Base-by-base conservation (phyloP, 2,113 vertebrate genomes). In the Chaenocephalus aceratus region DNA sequence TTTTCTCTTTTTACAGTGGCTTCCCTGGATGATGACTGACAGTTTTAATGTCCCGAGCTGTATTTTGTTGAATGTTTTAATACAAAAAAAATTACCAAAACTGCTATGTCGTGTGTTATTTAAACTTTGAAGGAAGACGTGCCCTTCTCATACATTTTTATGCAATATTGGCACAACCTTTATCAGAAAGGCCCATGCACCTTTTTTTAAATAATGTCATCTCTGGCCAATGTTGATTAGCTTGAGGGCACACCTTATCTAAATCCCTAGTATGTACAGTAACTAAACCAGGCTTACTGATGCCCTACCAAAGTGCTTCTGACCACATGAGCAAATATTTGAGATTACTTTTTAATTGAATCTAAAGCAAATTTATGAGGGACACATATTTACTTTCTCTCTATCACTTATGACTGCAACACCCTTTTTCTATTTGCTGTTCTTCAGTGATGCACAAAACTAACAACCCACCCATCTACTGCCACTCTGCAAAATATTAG, bases 291-390 rank as follows among this genome's bases (percentile, higher is more conserved):
- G 11, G 53, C 63, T 58, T 58, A 68, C 14, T 70, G 13, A 12
- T 44, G 72, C 77, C 79, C 57, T 59, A 59, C 80, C 86, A 63
- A 80, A n/a, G 13, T 44, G 13, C 34, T 57, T 51, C 26, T 58
- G 15, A 69, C 3, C 2, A 51, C 51, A 57, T 48, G 15, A 30
- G 71, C 30, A 48, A 88, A 90, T 86, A 89, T 89, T 89, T 88
- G 77, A 72, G 44, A 4, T 23, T 48, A 23, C 74, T 34, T 15
- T 51, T 66, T 21, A 41, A 41, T 36, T 14, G 15, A 70, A 23
- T 70, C 48, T 9, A 72, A 53, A 49, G 64, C 72, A 83, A 84
- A 83, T 51, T 30, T 64, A 44, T 75, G 10, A 80, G n/a, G 2
- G 34, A 60, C 3, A 49, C 70, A 9, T 81, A 74, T 89, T 88